Evolutionary conservation across 2,797 vertebrate genomes (phyloP), one percentile per base, ranked within the genome.

Genomic region (Tympanoctomys barrerae): DNA sequence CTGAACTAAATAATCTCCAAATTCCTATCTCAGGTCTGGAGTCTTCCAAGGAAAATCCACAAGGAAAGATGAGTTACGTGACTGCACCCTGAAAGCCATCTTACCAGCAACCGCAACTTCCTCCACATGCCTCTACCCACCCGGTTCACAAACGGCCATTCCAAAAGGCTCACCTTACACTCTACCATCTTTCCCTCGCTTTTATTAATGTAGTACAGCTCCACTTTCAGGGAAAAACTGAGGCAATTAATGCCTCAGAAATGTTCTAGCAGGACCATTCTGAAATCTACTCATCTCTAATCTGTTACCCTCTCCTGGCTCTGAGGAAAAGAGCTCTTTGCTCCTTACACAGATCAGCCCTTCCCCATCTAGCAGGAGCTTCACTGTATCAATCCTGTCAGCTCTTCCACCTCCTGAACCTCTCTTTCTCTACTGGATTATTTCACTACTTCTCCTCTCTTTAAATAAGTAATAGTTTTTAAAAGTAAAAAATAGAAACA

Each of bases 401-500:
- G 36, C 12, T 64, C 52, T 75, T 66, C 49, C 39, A 42, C 36
- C 2, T 46, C 16, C 33, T 79, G 24, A 94, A 57, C 6, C 12
- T 88, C 70, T 88, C 64, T 57, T 79, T 83, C 19, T 71, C 83
- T 87, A 80, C 59, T 39, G 6, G 54, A 80, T 90, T 49, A 73
- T 46, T 87, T n/a, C 75, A 42, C n/a, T 42, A 90, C 36, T 87
- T 42, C 36, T 57, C 4, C 57, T 87, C 79, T 22, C 62, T 92
- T 31, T n/a, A 91, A 95, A 96, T 39, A 39, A 52, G 31, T 57
- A 86, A 77, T 54, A 14, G 19, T n/a, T 70, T 57, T 39, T 42
- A 31, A 46, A 79, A 80, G 62, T 10, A 7, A 81, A 79, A 89
- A 82, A 89, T 14, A 46, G 87, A 95, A 26, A 75, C 61, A 86